Evolutionary conservation across 2,797 vertebrate genomes (phyloP).

Genomic region (Astyanax mexicanus): DNA sequence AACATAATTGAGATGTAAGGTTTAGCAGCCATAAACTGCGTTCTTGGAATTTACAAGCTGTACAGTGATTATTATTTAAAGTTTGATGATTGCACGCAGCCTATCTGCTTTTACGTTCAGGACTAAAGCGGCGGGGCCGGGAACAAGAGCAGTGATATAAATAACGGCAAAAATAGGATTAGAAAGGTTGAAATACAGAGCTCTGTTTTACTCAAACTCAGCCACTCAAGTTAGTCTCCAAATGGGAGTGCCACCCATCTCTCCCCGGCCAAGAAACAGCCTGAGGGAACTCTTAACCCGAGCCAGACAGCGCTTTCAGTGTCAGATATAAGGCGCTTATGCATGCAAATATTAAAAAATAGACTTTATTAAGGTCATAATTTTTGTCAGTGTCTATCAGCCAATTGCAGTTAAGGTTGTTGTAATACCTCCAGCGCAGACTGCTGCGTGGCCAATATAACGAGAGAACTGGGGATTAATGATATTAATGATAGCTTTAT

Average conservation of each 20-base stretch:
- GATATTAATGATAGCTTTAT: conserved; percentile 82
- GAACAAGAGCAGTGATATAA: conserved; percentile 10
- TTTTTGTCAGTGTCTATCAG: conserved; percentile 73
- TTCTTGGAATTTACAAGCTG: conserved; percentile 45
- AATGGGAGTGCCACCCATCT: conserved; percentile 56
- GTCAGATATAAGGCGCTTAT: conserved; percentile 76
- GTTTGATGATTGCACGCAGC: conserved; percentile 30
- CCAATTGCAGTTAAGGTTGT: conserved; percentile 76
- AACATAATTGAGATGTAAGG: conserved; percentile 38
- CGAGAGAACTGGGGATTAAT: conserved; percentile 71
- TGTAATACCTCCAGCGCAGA: conserved; percentile 72
- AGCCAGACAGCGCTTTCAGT: conserved; percentile 73
- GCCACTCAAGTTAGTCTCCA: conserved; percentile 48
- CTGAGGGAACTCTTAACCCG: conserved; percentile 65
- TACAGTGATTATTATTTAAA: conserved; percentile 35
- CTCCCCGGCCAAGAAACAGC: conserved; percentile 67
- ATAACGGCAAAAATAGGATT: conserved; percentile 26
- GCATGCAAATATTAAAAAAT: conserved; percentile 78
- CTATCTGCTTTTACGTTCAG: conserved; percentile 5
- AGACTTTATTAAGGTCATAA: conserved; percentile 80
- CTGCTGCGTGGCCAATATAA: conserved; percentile 67
- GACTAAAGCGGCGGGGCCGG: neutral
- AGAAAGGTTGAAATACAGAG: conserved; percentile 5
- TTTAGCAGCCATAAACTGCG: conserved; percentile 42
- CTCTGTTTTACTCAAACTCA: conserved; percentile 62